Percentiles rank a stretch among this genome's conserved stretches.
Evolutionary conservation across 2,888 invertebrate species (phyloP).

Genomic region (Clusia tigrina): DNA sequence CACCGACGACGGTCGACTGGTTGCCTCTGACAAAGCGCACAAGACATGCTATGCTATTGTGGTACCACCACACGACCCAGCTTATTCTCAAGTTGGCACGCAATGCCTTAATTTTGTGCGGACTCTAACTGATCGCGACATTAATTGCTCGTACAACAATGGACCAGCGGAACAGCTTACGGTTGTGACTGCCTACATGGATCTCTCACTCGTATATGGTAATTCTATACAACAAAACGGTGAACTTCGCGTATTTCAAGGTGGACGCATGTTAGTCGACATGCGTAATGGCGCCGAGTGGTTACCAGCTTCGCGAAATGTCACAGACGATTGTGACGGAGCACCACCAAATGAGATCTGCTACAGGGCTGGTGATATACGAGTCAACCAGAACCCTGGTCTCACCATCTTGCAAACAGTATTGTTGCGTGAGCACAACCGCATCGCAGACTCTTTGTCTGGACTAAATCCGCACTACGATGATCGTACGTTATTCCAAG

Average conservation of each 20-base stretch:
- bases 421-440: conserved; percentile 66
- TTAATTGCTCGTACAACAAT: conserved; percentile 68
- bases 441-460: conserved; percentile 63
- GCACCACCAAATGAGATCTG: conserved; percentile 74
- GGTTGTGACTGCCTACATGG: conserved; percentile 67
- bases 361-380: conserved; percentile 73
- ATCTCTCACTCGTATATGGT: conserved; percentile 83
- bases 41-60: conserved; percentile 68
- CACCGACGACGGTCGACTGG: conserved; percentile 68
- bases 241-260: conserved; percentile 72
- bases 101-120: conserved; percentile 75
- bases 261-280: conserved; percentile 73
- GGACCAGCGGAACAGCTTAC: conserved; percentile 73
- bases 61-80: conserved; percentile 70
- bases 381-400: conserved; percentile 66
- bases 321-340: conserved; percentile 74
- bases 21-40: conserved; percentile 63
- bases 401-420: conserved; percentile 65
- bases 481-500: conserved; percentile 67
- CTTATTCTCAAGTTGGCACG: conserved; percentile 67
- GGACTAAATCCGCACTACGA: conserved; percentile 67
- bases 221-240: conserved; percentile 72
- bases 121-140: conserved; percentile 72
- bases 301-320: conserved; percentile 75
- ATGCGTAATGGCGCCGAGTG: conserved; percentile 73